Evolutionary conservation across 2,113 vertebrate species (phyloP).

Genomic region (Oriolus oriolus): DNA sequence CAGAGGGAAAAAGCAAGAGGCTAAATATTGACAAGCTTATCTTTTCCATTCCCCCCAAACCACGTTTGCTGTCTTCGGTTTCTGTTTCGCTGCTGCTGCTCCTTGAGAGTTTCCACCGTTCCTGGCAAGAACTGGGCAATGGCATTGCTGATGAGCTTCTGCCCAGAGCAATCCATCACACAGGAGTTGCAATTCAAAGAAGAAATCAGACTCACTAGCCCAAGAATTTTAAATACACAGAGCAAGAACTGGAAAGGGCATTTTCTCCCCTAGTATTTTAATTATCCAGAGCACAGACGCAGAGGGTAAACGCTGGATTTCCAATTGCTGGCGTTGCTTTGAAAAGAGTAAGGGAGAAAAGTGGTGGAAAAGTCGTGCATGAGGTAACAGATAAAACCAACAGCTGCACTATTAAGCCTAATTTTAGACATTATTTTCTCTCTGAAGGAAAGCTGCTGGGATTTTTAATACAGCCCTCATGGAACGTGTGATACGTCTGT

Average conservation of each 20-base stretch:
- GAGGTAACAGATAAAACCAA: not conserved
- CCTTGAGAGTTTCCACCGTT: constrained; percentile 6
- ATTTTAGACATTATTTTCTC: not conserved
- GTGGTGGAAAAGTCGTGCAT: not conserved
- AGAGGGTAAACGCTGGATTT: not conserved
- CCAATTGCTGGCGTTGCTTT: not conserved
- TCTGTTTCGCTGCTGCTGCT: not conserved
- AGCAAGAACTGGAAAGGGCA: not conserved
- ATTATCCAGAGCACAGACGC: not conserved
- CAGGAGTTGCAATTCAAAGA: not conserved
- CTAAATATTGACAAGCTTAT: not conserved
- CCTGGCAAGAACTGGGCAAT: constrained; percentile 5
- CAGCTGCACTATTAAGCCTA: not conserved
- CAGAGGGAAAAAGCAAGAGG: not conserved
- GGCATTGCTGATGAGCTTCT: not conserved
- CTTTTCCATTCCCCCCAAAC: not conserved
- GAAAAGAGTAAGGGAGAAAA: not conserved
- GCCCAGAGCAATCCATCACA: constrained; percentile 13
- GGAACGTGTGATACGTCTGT: not conserved
- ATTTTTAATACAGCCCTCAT: not conserved
- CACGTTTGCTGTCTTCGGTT: not conserved
- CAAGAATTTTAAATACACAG: not conserved
- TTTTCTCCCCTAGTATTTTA: not conserved
- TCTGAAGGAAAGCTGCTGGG: not conserved
- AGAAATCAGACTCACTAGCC: not conserved